Evolutionary conservation across 2,888 invertebrate species (phyloP).

Genomic region (Baccha elongata): DNA sequence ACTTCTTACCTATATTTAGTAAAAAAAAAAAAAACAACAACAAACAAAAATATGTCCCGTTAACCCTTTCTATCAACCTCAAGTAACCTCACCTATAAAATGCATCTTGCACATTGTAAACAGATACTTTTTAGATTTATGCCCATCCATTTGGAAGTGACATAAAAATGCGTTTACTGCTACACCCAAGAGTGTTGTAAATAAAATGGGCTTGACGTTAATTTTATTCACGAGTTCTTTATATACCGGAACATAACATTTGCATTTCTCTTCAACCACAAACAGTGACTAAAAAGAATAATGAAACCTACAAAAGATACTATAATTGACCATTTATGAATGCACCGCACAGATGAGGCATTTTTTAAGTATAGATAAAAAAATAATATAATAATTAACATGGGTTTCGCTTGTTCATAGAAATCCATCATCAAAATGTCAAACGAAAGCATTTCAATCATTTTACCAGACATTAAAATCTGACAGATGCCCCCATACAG

Average conservation of each 20-base stretch:
- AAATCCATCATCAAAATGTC: slow-evolving; percentile 62
- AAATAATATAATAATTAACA: slow-evolving; percentile 39
- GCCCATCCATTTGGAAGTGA: slow-evolving; percentile 65
- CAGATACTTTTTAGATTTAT: slow-evolving; percentile 53
- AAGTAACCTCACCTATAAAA: slow-evolving; percentile 42
- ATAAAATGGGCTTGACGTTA: slow-evolving; percentile 46
- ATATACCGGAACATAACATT: slow-evolving; percentile 50
- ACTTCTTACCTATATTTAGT: not conserved
- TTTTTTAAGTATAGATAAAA: slow-evolving; percentile 8
- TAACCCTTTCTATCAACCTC: slow-evolving; percentile 48
- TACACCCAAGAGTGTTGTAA: slow-evolving; percentile 54
- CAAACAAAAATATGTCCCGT: not conserved
- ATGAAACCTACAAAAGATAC: not conserved
- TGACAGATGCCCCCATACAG: slow-evolving; percentile 44
- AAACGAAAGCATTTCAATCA: slow-evolving; percentile 51
- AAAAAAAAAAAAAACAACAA: not conserved
- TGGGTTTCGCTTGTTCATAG: slow-evolving; percentile 11
- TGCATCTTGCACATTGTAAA: slow-evolving; percentile 43
- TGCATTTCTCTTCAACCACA: slow-evolving; percentile 46
- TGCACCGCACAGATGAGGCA: slow-evolving; percentile 13
- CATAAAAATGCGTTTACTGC: slow-evolving; percentile 67
- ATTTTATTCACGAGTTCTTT: slow-evolving; percentile 61
- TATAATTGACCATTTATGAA: slow-evolving; percentile 64
- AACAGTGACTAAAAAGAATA: not conserved
- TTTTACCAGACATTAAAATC: slow-evolving; percentile 45